Base-by-base conservation (phyloP, 2,888 invertebrate genomes). In the Andrena dorsata region DNA sequence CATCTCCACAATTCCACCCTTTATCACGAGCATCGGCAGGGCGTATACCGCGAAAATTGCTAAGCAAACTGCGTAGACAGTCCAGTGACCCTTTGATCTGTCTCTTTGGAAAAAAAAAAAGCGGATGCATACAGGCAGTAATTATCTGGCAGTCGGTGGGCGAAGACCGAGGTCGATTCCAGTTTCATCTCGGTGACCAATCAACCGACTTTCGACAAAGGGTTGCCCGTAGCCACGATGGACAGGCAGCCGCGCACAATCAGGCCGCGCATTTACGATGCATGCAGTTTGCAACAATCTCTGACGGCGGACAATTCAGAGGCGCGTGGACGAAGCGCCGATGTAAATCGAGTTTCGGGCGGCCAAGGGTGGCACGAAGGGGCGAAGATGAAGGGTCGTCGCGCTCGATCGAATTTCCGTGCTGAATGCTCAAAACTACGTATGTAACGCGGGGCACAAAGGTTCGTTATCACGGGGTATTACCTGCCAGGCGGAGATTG, bases 401-500 rank as follows among this genome's bases (percentile, higher is more conserved):
- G 83, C n/a, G 49, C 66, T 65, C 84, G 83, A 87, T 87, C 88
- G 86, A 87, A 78, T 87, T 88, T 87, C 86, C 80, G 28, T 10
- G 69, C 23, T 76, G 80, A 87, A 87, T 86, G 78, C 77, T 84
- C 86, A 79, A 86, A 86, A 88, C 84, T 82, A 80, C 80, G 47
- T 61, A 65, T 68, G 69, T 41, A 82, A 82, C 82, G 72, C 35
- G 60, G 53, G 20, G 80, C 75, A 88, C 87, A 88, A 88, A 84
- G 87, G 74, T 77, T 87, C 88, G 87, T 87, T 87, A 87, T 87
- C 83, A 60, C 61, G 20, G 75, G 41, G 75, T 74, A 79, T 86
- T 87, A 87, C 77, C 79, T 75, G 85, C 76, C 68, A 68, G 73
- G 41, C 60, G 60, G 82, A 84, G 79, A 84, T 87, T 87, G 83